These are phyloP conservation scores for Ichneumoninae sp. DNA, from an alignment of 2,888 invertebrate genomes.

Conservation along the genomic window DNA sequence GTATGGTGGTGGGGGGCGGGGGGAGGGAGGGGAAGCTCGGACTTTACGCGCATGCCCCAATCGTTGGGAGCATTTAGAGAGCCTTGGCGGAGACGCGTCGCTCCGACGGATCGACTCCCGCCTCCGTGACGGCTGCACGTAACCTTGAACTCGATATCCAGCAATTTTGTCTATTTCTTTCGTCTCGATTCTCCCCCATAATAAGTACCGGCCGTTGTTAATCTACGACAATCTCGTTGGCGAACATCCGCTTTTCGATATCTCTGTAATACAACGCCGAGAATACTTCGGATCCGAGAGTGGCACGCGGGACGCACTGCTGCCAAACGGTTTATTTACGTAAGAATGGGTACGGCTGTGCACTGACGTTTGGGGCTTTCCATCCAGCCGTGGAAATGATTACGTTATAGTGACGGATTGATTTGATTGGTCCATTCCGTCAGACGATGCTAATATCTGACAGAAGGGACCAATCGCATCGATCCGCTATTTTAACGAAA, in stretches of 20 bases:
- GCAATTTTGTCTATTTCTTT: constrained; percentile 15
- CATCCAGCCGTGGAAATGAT: no score
- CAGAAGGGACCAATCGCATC: no score
- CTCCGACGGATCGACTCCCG: constrained; percentile 37
- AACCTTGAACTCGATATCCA: constrained; percentile 53
- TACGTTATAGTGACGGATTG: no score
- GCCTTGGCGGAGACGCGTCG: not conserved
- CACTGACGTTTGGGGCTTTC: not conserved
- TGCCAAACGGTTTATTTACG: constrained; percentile 15
- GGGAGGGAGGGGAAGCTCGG: constrained; percentile 19
- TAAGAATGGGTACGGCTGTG: not conserved
- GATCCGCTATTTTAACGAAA: no score
- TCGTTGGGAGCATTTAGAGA: constrained; percentile 1
- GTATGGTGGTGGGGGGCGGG: not conserved
- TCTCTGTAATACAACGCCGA: not conserved
- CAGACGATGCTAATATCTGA: no score
- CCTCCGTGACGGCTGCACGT: constrained; percentile 16
- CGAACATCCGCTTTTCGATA: not conserved
- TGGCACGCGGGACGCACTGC: not conserved
- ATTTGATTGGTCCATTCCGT: no score
- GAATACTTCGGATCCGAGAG: not conserved
- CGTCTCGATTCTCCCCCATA: not conserved
- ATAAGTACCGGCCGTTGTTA: not conserved
- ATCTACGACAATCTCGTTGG: not conserved
- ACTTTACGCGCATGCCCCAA: constrained; percentile 41